These are phyloP conservation scores for Luffia ferchaultella DNA, from an alignment of 2,888 invertebrate genomes.

Conservation along the genomic window DNA sequence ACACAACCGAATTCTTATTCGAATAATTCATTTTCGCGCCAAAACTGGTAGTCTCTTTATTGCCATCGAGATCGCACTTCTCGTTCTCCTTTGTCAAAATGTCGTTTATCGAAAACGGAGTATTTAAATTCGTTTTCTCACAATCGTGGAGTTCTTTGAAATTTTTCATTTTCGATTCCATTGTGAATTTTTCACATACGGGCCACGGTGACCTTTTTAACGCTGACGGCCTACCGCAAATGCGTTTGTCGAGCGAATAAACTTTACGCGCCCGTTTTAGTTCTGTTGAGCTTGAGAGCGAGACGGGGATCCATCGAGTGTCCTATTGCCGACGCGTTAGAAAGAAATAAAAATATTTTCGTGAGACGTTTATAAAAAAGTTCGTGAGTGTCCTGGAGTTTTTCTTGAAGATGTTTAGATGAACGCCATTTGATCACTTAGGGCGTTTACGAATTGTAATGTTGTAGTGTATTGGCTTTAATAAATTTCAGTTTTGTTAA, in stretches of 20 bases:
- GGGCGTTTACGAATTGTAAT: constrained; percentile 32
- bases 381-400: constrained; percentile 59
- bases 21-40: constrained; percentile 47
- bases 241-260: constrained; percentile 63
- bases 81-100: constrained; percentile 70
- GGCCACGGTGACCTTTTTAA: neutral
- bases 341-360: constrained; percentile 35
- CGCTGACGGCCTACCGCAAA: constrained; percentile 45
- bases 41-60: constrained; percentile 34
- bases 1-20: constrained; percentile 25
- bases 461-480: constrained; percentile 28
- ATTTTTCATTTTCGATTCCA: constrained; percentile 52
- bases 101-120: constrained; percentile 79
- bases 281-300: constrained; percentile 48
- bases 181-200: constrained; percentile 24
- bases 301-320: constrained; percentile 25
- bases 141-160: constrained; percentile 48
- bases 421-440: constrained; percentile 58
- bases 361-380: constrained; percentile 52
- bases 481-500: neutral
- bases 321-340: constrained; percentile 13
- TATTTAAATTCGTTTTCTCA: constrained; percentile 56
- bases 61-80: constrained; percentile 51
- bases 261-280: constrained; percentile 56
- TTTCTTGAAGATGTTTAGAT: constrained; percentile 66